Base-by-base conservation (phyloP, 1,140 invertebrate genomes). In the Procambarus virginalis region DNA sequence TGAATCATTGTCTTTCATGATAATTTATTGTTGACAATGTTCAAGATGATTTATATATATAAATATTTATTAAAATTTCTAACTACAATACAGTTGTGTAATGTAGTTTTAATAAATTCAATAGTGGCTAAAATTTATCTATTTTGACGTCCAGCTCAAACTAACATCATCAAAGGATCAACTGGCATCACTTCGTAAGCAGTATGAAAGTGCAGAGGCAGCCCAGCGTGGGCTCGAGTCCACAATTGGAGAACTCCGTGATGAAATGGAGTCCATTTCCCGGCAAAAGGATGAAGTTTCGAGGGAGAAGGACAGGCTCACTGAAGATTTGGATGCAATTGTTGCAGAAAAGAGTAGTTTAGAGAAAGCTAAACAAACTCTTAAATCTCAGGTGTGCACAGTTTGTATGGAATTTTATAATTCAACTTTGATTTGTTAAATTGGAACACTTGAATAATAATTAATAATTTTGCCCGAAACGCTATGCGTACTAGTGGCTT, bases 241-340 rank as follows among this genome's bases (percentile, higher is more conserved):
- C 9, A 92, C 83, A 9, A 91, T 92, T 49, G 86, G 60, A n/a
- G 91, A 92, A 73, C 91, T 92, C 45, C 91, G 89, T 20, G 91
- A 92, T 46, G 89, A 92, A 68, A 80, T 92, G 84, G 91, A 92
- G 89, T 76, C 89, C 3, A 86, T 91, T 9, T 58, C 45, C 3
- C 10, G 91, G 70, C 86, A 90, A 64, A 84, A 77, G 48, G 91
- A 92, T 60, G 89, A 90, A 60, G 86, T 91, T 2, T 81, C 85
- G n/a, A 76, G 91, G 17, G 91, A 92, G 83, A 92, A 92, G 77
- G 91, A 92, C n/a, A 70, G 91, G 20, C 86, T 92, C 60, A 76
- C 77, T 34, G 91, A 92, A 77, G 91, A 92, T 70, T 77, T 91
- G 12, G 89, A 92, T 87, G 91, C 89, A 45, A 79, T 91, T 14